phyloP scores from a whole-genome alignment of 1,140 invertebrate genomes.

The Oncopodura yosiiana region DNA sequence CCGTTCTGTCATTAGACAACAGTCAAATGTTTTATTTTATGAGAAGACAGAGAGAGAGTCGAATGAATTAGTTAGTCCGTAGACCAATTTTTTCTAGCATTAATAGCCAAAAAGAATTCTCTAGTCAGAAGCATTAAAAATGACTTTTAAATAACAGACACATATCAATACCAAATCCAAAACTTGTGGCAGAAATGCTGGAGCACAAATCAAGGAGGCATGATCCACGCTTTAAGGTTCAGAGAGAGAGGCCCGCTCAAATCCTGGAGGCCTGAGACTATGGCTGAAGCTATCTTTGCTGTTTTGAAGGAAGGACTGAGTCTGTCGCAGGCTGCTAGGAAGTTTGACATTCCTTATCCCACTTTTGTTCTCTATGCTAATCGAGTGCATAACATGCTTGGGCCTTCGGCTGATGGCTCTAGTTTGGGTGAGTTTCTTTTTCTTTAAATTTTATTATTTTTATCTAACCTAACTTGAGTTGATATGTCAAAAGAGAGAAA shows the following conservation, averaged over 20 bases:
- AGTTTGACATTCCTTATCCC: slow-evolving; percentile 87
- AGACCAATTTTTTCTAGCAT: too few species aligned
- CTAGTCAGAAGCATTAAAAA: neutral
- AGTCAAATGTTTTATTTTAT: too few species aligned
- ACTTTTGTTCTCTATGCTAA: slow-evolving; percentile 90
- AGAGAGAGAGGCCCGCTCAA: slow-evolving; percentile 82
- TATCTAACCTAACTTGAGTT: too few species aligned
- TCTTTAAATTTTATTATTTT: neutral
- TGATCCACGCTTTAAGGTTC: slow-evolving; percentile 77
- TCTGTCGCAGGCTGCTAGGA: slow-evolving; percentile 75
- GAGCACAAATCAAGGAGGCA: slow-evolving; percentile 70
- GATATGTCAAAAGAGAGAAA: too few species aligned
- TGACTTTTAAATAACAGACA: slow-evolving; percentile 53
- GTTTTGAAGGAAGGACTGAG: slow-evolving; percentile 81
- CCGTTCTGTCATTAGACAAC: slow-evolving; percentile 2
- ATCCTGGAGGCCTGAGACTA: slow-evolving; percentile 84
- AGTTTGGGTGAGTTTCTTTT: slow-evolving; percentile 46
- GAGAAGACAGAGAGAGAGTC: too few species aligned
- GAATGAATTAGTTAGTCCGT: too few species aligned
- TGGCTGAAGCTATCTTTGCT: slow-evolving; percentile 85
- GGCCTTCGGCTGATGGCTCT: slow-evolving; percentile 73
- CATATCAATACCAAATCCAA: slow-evolving; percentile 85
- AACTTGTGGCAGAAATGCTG: slow-evolving; percentile 91
- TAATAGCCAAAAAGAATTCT: too few species aligned
- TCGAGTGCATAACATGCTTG: slow-evolving; percentile 83